A percentile compares a stretch with the other conserved stretches of the same genome.
Evolutionary conservation across 2,113 vertebrate genomes (phyloP).

Genomic region (Montifringilla adamsi): DNA sequence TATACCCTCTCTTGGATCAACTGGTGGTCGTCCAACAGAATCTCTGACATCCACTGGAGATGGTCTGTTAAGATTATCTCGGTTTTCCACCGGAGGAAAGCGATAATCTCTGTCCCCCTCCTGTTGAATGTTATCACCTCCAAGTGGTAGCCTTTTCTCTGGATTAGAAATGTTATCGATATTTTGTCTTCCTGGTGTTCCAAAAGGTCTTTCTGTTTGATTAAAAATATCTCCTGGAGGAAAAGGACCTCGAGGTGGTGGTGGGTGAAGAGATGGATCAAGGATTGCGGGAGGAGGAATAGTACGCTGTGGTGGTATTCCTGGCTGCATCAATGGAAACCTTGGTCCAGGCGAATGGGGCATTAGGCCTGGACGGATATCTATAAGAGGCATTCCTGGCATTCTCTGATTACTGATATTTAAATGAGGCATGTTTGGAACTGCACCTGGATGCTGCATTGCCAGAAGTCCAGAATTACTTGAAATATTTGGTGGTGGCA

Average conservation of each 20-base stretch:
- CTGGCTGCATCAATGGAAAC: slow-evolving; percentile 89
- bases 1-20: slow-evolving; percentile 79
- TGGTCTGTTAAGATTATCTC: slow-evolving; percentile 75
- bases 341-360: slow-evolving; percentile 82
- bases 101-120: slow-evolving; percentile 97
- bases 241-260: slow-evolving; percentile 83
- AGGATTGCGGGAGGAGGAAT: slow-evolving; percentile 80
- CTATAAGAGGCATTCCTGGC: slow-evolving; percentile 87
- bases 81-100: slow-evolving; percentile 87
- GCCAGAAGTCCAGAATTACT: slow-evolving; percentile 85
- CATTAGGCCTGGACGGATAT: slow-evolving; percentile 87
- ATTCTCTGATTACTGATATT: slow-evolving; percentile 83
- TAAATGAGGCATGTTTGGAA: slow-evolving; percentile 85
- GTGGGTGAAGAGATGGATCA: slow-evolving; percentile 83
- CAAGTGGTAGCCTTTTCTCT: slow-evolving; percentile 81
- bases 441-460: slow-evolving; percentile 86
- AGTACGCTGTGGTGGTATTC: slow-evolving; percentile 78
- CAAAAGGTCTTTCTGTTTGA: slow-evolving; percentile 79
- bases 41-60: slow-evolving; percentile 79
- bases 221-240: slow-evolving; percentile 87
- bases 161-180: slow-evolving; percentile 80
- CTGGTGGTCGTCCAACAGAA: slow-evolving; percentile 70
- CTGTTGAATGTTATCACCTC: slow-evolving; percentile 82
- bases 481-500: slow-evolving; percentile 77
- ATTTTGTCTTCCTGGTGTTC: slow-evolving; percentile 74